Percentiles rank a stretch among this genome's conserved stretches.
Evolutionary conservation across 2,113 vertebrate genomes (phyloP).

Genomic region (Anhinga anhinga): DNA sequence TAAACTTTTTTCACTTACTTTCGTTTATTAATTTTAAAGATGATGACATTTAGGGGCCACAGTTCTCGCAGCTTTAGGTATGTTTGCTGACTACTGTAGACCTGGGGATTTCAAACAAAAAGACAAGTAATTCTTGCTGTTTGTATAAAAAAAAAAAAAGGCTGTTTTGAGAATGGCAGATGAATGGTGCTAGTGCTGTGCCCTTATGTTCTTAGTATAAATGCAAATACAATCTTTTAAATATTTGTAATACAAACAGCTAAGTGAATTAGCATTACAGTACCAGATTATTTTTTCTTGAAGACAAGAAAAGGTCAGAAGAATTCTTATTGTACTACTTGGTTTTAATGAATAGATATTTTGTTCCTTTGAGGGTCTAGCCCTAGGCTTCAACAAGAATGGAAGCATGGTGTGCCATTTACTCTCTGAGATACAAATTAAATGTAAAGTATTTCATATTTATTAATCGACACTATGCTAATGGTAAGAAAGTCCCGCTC

Average conservation of each 20-base stretch:
- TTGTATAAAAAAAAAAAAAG: neutral
- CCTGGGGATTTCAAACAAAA: neutral
- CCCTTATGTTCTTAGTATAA: neutral
- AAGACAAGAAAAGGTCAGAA: slow-evolving; percentile 41
- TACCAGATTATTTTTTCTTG: neutral
- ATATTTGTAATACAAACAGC: neutral
- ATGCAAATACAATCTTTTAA: neutral
- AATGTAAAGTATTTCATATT: no score
- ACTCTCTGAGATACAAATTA: neutral
- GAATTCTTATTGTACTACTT: neutral
- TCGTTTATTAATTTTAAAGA: slow-evolving; percentile 54
- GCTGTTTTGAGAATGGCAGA: neutral
- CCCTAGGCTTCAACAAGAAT: neutral
- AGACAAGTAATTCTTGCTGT: neutral
- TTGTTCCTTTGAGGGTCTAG: slow-evolving; percentile 16
- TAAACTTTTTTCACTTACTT: slow-evolving; percentile 27
- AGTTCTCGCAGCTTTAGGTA: neutral
- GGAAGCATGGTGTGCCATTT: neutral
- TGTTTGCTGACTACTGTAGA: neutral
- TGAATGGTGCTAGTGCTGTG: neutral
- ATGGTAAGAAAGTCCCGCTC: neutral
- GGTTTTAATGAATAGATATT: slow-evolving; percentile 13
- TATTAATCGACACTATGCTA: neutral
- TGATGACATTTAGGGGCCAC: neutral
- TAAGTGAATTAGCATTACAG: slow-evolving; percentile 18